These are phyloP conservation scores for Embidobia sp. DNA, from an alignment of 2,888 invertebrate genomes.

Conservation along the genomic window DNA sequence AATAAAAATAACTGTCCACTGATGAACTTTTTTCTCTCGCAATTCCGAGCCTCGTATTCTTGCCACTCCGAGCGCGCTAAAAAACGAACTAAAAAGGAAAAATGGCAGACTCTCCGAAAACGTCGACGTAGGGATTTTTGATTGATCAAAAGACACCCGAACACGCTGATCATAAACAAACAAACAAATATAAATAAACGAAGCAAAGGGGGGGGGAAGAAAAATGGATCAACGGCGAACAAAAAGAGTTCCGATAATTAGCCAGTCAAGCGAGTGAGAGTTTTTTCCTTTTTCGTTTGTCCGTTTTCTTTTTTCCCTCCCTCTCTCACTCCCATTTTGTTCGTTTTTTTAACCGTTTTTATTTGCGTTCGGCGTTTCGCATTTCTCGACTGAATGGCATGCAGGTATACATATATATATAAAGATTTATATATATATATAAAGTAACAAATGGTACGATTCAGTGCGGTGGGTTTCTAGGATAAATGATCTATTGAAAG, in stretches of 20 bases:
- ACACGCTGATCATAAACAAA: too few relatives aligned
- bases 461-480: conserved; percentile 78
- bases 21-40: conserved; percentile 12
- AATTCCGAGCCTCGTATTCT: conserved; percentile 47
- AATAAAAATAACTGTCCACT: background rate
- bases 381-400: conserved; percentile 55
- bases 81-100: conserved; percentile 38
- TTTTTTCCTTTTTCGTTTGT: too few relatives aligned
- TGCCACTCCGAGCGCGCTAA: conserved; percentile 60
- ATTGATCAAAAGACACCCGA: conserved; percentile 41
- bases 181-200: too few relatives aligned
- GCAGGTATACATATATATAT: conserved; percentile 39
- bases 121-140: conserved; percentile 37
- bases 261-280: too few relatives aligned
- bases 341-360: too few relatives aligned
- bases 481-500: conserved; percentile 81
- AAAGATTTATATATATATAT: conserved; percentile 25
- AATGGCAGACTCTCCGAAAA: conserved; percentile 48
- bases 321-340: too few relatives aligned
- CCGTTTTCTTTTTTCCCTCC: background rate
- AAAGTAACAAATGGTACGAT: conserved; percentile 67
- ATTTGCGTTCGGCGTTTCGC: conserved; percentile 50
- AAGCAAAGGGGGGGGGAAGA: background rate
- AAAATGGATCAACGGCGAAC: too few relatives aligned
- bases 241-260: too few relatives aligned